Percentiles rank a stretch among this genome's conserved stretches.
Evolutionary conservation across 1,140 invertebrate species (phyloP).

Genomic region (Caenorhabditis briggsae): DNA sequence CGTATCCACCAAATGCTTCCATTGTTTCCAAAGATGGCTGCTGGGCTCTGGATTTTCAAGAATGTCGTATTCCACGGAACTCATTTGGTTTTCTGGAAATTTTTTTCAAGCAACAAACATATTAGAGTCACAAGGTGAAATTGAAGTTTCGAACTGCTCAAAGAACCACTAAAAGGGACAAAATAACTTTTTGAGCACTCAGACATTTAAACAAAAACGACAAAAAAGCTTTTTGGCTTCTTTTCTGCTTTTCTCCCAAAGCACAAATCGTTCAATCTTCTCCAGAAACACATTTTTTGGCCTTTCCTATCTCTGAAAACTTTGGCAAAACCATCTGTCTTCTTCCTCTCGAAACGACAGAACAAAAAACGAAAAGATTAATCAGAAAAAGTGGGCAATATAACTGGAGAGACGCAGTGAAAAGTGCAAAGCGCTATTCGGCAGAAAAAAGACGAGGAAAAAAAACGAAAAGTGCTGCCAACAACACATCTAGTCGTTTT

Average conservation of each 20-base stretch:
- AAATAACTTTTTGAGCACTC: background rate
- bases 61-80: background rate
- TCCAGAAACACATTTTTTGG: background rate
- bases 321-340: background rate
- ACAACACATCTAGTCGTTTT: slow-evolving; percentile 37
- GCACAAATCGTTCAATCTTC: slow-evolving; percentile 18
- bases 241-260: background rate
- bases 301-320: background rate
- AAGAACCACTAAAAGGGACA: background rate
- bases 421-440: slow-evolving; percentile 29
- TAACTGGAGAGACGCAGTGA: slow-evolving; percentile 16
- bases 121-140: background rate
- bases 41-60: slow-evolving; percentile 9
- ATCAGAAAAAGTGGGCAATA: slow-evolving; percentile 21
- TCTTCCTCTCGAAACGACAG: background rate
- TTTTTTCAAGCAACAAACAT: no score
- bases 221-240: no score
- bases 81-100: background rate
- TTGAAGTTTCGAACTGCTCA: background rate
- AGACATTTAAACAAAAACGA: background rate
- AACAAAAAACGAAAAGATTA: slow-evolving; percentile 19
- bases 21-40: slow-evolving; percentile 32
- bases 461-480: slow-evolving; percentile 6
- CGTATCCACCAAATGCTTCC: background rate
- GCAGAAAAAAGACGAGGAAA: background rate